Evolutionary conservation across 2,797 vertebrate genomes (phyloP).

Genomic region (Enteromius unitaeniatus): DNA sequence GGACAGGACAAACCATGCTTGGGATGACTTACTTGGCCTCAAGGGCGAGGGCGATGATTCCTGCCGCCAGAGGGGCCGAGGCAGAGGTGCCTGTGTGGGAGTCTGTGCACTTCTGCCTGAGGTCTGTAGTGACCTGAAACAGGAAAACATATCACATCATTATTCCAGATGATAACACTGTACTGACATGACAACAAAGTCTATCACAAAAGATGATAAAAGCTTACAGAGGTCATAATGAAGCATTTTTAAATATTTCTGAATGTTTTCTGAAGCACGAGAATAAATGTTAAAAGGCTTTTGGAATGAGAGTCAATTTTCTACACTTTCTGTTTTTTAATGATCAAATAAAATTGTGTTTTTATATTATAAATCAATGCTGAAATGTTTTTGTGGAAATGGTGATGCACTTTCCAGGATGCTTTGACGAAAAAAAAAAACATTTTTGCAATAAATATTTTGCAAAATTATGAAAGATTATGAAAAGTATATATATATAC

Average conservation of each 20-base stretch:
- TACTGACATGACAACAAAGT: neutral
- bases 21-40: conserved; percentile 81
- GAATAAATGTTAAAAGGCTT: neutral
- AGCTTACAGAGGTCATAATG: neutral
- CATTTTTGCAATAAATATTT: neutral
- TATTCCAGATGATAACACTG: neutral
- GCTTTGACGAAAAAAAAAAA: neutral
- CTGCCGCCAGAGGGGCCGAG: conserved; percentile 93
- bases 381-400: neutral
- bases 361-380: neutral
- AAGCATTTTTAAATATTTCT: neutral
- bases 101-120: conserved; percentile 96
- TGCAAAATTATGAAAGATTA: too few relatives aligned
- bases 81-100: conserved; percentile 96
- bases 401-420: neutral
- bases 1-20: neutral
- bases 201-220: neutral
- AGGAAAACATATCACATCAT: conserved; percentile 14
- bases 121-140: conserved; percentile 92
- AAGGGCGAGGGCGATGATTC: conserved; percentile 95
- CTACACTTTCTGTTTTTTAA: neutral
- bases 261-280: neutral
- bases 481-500: too few relatives aligned
- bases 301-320: neutral
- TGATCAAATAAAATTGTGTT: neutral